phyloP scores from a whole-genome alignment of 2,888 invertebrate species.

The Melanophora roralis region DNA sequence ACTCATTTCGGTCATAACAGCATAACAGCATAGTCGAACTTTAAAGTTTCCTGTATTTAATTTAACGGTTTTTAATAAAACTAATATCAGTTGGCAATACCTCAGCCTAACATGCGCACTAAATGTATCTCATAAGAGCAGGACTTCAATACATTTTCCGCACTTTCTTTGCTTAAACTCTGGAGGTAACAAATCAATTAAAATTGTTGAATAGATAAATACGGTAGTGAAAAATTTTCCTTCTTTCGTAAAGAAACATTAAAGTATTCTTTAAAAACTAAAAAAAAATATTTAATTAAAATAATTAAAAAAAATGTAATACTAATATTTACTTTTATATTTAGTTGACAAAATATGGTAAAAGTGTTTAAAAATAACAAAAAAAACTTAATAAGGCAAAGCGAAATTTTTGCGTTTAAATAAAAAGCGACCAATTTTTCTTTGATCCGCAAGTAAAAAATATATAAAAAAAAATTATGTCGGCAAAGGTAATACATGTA shows the following conservation, averaged over 20 bases:
- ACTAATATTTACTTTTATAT: neutral
- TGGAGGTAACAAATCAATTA: slow-evolving; percentile 56
- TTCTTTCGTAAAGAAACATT: neutral
- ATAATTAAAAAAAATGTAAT: neutral
- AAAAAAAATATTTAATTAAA: slow-evolving; percentile 22
- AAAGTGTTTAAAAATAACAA: slow-evolving; percentile 8
- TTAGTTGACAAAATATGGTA: slow-evolving; percentile 6
- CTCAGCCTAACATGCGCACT: slow-evolving; percentile 16
- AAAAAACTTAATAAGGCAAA: slow-evolving; percentile 22
- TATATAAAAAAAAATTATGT: slow-evolving; percentile 56
- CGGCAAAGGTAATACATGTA: slow-evolving; percentile 53
- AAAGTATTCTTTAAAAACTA: slow-evolving; percentile 9
- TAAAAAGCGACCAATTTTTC: slow-evolving; percentile 9
- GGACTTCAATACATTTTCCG: slow-evolving; percentile 29
- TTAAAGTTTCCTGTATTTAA: no score
- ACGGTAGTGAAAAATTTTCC: slow-evolving; percentile 47
- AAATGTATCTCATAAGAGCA: slow-evolving; percentile 5
- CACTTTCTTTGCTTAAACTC: slow-evolving; percentile 24
- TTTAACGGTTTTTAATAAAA: neutral
- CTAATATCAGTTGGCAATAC: slow-evolving; percentile 28
- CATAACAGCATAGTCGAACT: no score
- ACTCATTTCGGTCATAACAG: no score
- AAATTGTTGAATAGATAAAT: slow-evolving; percentile 61
- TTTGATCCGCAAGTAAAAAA: slow-evolving; percentile 41
- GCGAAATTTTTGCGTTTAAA: slow-evolving; percentile 5